Evolutionary conservation across 2,888 invertebrate species (phyloP).

Genomic region (Tryphoninae sp.): DNA sequence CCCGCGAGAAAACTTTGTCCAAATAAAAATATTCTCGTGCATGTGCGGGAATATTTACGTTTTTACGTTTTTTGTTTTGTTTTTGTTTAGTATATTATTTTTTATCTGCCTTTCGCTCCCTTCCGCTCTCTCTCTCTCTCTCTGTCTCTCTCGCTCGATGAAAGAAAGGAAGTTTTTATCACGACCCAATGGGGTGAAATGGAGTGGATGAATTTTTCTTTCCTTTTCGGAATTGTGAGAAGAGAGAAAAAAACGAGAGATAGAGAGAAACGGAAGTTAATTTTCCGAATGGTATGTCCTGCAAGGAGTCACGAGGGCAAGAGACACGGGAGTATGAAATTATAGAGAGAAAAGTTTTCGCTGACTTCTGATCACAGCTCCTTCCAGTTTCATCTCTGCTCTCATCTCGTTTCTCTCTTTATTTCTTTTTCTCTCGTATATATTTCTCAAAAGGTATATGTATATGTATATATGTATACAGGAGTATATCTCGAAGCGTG

Average conservation of each 20-base stretch:
- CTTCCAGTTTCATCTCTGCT: background rate
- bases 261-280: constrained; percentile 48
- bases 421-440: constrained; percentile 5
- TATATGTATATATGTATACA: background rate
- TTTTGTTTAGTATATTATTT: constrained; percentile 8
- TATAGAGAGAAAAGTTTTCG: constrained; percentile 57
- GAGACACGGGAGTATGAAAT: constrained; percentile 26
- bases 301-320: constrained; percentile 21
- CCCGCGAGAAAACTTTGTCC: background rate
- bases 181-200: constrained; percentile 39
- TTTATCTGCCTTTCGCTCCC: constrained; percentile 18
- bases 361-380: constrained; percentile 46
- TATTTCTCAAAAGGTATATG: background rate
- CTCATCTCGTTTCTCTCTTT: background rate
- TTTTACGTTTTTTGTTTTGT: background rate
- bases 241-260: constrained; percentile 1
- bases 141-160: background rate
- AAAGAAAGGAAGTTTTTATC: constrained; percentile 33
- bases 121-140: background rate
- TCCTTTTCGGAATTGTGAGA: background rate
- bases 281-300: constrained; percentile 59
- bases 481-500: background rate
- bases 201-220: constrained; percentile 42
- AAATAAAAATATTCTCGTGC: constrained; percentile 46
- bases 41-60: background rate